Conservation (phyloP, 1,140 invertebrate genomes). For the Halictus rubicundus region DNA sequence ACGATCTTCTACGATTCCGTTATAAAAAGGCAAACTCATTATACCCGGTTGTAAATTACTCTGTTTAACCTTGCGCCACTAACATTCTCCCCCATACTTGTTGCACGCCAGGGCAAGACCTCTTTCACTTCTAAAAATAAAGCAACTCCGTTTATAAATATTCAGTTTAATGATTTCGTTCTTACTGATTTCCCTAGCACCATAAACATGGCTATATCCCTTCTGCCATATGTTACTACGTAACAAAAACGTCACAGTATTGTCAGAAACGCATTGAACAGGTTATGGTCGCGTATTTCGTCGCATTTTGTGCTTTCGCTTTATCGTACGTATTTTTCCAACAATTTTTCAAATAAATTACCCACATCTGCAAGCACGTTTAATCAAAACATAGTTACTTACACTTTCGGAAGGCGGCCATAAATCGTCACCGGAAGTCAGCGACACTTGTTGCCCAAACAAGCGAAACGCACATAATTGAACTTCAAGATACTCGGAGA, state of each 20-base stretch:
- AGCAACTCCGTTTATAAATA: not conserved
- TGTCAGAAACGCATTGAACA: too few species aligned
- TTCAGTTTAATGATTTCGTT: not conserved
- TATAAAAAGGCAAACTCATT: too few species aligned
- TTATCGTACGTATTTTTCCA: not conserved
- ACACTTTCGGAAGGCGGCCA: not conserved
- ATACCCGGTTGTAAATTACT: too few species aligned
- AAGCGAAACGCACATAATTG: not conserved
- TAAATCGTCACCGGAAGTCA: not conserved
- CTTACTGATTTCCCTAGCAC: not conserved
- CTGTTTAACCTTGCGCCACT: too few species aligned
- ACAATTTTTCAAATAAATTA: not conserved
- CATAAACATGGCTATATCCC: not conserved
- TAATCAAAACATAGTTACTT: not conserved
- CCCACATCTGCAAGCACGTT: too few species aligned
- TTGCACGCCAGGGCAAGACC: not conserved
- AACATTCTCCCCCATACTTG: too few species aligned
- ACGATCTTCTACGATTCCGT: too few species aligned
- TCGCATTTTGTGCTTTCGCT: not conserved
- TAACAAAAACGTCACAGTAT: too few species aligned
- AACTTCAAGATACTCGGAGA: not conserved
- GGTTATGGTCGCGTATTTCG: not conserved
- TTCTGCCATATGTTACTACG: not conserved
- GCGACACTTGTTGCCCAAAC: not conserved
- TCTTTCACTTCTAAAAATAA: not conserved